Evolutionary conservation across 2,888 invertebrate species (phyloP).

Genomic region (Temnothorax rugatulus): DNA sequence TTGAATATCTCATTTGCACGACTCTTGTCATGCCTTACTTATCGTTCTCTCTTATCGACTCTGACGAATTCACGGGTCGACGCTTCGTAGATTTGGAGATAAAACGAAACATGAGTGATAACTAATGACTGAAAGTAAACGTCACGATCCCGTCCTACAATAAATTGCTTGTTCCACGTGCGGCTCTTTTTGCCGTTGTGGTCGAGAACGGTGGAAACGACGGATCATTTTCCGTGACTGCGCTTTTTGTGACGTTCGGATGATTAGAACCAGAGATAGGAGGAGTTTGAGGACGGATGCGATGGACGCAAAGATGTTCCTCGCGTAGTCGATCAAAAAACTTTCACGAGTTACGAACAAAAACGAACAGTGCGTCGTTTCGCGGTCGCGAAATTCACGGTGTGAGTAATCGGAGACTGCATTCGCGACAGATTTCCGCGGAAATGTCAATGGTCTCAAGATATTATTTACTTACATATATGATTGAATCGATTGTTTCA

Average conservation of each 20-base stretch:
- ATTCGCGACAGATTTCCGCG: not conserved
- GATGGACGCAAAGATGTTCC: constrained; percentile 50
- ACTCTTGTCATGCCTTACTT: not conserved
- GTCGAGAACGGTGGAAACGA: constrained; percentile 31
- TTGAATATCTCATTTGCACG: not conserved
- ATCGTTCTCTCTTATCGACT: not conserved
- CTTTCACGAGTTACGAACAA: constrained; percentile 8
- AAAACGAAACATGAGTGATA: constrained; percentile 48
- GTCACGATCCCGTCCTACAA: constrained; percentile 62
- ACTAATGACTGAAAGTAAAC: constrained; percentile 64
- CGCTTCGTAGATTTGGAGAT: constrained; percentile 20
- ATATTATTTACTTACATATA: not conserved
- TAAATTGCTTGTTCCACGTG: constrained; percentile 71
- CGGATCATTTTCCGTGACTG: constrained; percentile 66
- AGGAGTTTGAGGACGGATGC: constrained; percentile 51
- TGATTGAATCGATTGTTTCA: not conserved
- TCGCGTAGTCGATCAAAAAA: constrained; percentile 11
- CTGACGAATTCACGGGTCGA: not conserved
- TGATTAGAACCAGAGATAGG: constrained; percentile 61
- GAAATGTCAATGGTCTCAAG: not conserved
- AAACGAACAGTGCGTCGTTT: constrained; percentile 18
- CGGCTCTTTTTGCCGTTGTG: constrained; percentile 13
- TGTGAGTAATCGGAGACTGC: constrained; percentile 13
- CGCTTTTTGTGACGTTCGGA: constrained; percentile 64
- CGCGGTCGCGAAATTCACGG: not conserved